Conservation (phyloP, 2,797 vertebrate genomes). For the Myotis vivesi region DNA sequence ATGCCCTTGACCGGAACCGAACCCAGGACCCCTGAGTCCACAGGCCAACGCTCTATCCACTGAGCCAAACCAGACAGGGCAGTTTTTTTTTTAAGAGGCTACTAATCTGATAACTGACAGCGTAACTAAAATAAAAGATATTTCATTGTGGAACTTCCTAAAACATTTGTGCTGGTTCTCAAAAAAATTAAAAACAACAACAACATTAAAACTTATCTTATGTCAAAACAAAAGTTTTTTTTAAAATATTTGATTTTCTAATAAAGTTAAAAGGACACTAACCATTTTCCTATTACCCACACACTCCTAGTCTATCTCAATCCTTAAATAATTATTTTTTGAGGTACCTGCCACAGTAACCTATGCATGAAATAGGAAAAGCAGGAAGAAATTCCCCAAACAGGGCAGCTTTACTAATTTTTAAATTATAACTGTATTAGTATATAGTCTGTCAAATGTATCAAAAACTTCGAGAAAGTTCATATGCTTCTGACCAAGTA, state of each 20-base stretch:
- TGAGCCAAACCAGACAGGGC: too few relatives aligned
- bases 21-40: too few relatives aligned
- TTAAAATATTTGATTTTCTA: background rate
- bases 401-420: background rate
- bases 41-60: too few relatives aligned
- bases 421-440: constrained; percentile 26
- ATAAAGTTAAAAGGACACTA: background rate
- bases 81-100: background rate
- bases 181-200: background rate
- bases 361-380: background rate
- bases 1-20: too few relatives aligned
- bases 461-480: background rate
- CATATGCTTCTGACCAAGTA: constrained; percentile 15
- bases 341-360: background rate
- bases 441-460: background rate
- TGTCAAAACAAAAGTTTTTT: background rate
- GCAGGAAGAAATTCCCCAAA: background rate
- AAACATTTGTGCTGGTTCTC: background rate
- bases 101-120: background rate
- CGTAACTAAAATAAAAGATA: constrained; percentile 34
- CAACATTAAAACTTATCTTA: background rate
- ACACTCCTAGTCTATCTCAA: background rate
- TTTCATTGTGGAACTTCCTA: background rate
- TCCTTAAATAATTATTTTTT: constrained; percentile 37
- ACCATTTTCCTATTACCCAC: background rate